Base-by-base conservation (phyloP, 1,140 invertebrate genomes). In the Araneus ventricosus region DNA sequence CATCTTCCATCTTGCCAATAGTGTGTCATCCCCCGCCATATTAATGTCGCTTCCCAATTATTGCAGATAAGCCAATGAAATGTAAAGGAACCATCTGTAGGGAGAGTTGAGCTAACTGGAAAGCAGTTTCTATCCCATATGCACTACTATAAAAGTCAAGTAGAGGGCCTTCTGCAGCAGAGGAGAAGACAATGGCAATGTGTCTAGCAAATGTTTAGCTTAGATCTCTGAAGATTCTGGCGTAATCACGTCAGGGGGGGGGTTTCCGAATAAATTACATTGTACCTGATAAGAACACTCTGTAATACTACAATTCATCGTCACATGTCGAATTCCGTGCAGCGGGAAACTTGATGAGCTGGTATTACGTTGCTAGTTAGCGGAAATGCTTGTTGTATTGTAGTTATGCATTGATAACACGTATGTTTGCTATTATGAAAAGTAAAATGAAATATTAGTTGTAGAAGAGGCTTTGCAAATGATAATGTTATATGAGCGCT, bases 141-240 rank as follows among this genome's bases (percentile, higher is more conserved):
- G n/a, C 70, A 75, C 70, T 17, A 20, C 70, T 75, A 75, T 75
- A 75, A 75, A 75, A 75, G n/a, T n/a, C n/a, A n/a, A n/a, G n/a
- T 75, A 20, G 34, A 20, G 70, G 10, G 70, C 30, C 34, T 75
- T 75, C 27, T 37, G 30, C 10, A 34, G 45, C 45, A 52, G 45
- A 52, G 45, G 45, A 52, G 10, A 37, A 34, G 14, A 22, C 4
- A 20, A 30, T 75, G 70, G 34, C 70, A 75, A 37, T 75, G 30
- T 30, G 34, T 75, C 37, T 34, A 34, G 70, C 30, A 75, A 37
- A 30, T 34, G 20, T 75, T 75, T 75, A 30, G 67, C 34, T 75
- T 75, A 30, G 67, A 75, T 75, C 34, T 75, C 27, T 75, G 67
- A 4, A n/a, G n/a, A n/a, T n/a, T n/a, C n/a, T n/a, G 30, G 30